These are phyloP conservation scores for Carlito syrichta DNA, from an alignment of 2,113 vertebrate genomes.

Conservation along the genomic window DNA sequence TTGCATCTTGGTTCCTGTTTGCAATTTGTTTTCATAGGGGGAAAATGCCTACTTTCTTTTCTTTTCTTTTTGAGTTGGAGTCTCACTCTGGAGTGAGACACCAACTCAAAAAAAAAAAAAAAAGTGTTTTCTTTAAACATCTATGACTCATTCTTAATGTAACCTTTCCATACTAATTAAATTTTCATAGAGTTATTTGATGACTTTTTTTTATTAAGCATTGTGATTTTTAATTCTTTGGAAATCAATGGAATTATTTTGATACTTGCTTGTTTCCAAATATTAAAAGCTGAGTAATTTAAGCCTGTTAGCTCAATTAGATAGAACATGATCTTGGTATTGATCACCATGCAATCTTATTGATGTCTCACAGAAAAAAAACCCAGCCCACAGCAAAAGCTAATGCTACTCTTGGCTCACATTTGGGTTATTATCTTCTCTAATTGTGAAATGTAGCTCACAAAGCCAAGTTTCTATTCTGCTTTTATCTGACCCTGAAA, in stretches of 20 bases:
- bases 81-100: too few relatives aligned
- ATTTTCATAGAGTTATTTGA: slow-evolving; percentile 48
- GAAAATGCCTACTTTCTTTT: not conserved
- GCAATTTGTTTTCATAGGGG: not conserved
- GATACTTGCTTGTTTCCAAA: slow-evolving; percentile 49
- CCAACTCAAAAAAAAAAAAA: too few relatives aligned
- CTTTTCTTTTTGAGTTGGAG: too few relatives aligned
- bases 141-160: slow-evolving; percentile 46
- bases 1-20: not conserved
- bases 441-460: not conserved
- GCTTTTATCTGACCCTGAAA: not conserved
- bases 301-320: slow-evolving; percentile 19
- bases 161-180: slow-evolving; percentile 53
- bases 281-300: slow-evolving; percentile 53
- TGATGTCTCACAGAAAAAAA: not conserved
- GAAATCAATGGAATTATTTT: slow-evolving; percentile 57
- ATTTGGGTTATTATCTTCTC: not conserved
- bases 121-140: slow-evolving; percentile 5
- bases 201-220: slow-evolving; percentile 42
- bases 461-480: not conserved
- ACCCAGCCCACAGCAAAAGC: not conserved
- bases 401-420: not conserved
- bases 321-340: slow-evolving; percentile 41
- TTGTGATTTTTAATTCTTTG: slow-evolving; percentile 45
- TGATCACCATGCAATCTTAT: slow-evolving; percentile 7